These are phyloP conservation scores for Alauda arvensis DNA, from an alignment of 2,797 vertebrate species.

Conservation along the genomic window DNA sequence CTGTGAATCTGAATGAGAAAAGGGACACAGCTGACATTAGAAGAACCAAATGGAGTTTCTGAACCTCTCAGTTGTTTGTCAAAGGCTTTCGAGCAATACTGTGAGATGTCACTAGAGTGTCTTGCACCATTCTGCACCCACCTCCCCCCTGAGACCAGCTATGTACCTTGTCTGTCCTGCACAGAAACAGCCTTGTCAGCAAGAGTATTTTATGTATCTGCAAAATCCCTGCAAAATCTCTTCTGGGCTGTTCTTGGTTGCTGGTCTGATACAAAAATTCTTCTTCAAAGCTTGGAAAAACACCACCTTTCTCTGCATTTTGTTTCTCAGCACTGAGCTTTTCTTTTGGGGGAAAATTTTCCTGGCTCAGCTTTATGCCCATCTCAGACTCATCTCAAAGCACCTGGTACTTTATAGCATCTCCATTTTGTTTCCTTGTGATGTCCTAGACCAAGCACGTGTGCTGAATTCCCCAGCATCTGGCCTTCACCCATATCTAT, in stretches of 20 bases:
- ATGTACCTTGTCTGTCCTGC: neutral
- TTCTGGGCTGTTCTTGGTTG: neutral
- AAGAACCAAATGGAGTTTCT: constrained; percentile 27
- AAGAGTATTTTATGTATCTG: neutral
- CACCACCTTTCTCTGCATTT: neutral
- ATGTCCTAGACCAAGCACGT: constrained; percentile 20
- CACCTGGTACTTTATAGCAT: neutral
- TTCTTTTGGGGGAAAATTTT: neutral
- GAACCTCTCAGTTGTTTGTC: neutral
- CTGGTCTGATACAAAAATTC: neutral
- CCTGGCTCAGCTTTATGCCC: neutral
- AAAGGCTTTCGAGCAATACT: neutral
- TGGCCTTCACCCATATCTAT: constrained; percentile 37
- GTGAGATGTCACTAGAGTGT: neutral
- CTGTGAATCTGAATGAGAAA: constrained; percentile 27
- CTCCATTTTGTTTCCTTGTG: constrained; percentile 28
- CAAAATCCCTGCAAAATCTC: neutral
- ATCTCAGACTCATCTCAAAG: neutral
- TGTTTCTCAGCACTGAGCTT: neutral
- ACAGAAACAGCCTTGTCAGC: neutral
- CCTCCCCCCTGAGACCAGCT: neutral
- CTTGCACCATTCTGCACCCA: neutral
- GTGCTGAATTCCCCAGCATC: constrained; percentile 49
- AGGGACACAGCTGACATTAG: neutral
- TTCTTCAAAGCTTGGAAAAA: neutral